phyloP scores from a whole-genome alignment of 2,888 invertebrate genomes.

The Aleiodes testaceus region DNA sequence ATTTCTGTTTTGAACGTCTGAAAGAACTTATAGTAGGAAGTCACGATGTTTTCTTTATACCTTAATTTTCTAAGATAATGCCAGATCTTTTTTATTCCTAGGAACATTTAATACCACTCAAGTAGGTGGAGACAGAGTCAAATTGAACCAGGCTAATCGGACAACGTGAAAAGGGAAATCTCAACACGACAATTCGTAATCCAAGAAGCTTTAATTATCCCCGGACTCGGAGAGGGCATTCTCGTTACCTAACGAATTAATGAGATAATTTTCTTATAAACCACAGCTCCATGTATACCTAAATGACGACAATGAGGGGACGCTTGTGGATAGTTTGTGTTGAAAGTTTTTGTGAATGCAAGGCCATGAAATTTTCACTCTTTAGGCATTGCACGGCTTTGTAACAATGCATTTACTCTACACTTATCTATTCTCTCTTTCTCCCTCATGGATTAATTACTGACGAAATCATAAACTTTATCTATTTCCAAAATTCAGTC shows the following conservation, averaged over 20 bases:
- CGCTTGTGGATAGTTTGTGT: constrained; percentile 40
- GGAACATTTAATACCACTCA: neutral
- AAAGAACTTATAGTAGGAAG: constrained; percentile 30
- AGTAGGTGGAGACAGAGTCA: constrained; percentile 8
- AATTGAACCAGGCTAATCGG: constrained; percentile 28
- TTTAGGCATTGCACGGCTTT: constrained; percentile 25
- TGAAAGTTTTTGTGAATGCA: constrained; percentile 47
- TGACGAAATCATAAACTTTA: neutral
- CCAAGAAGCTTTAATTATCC: constrained; percentile 16
- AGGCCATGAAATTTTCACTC: constrained; percentile 52
- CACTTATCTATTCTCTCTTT: neutral
- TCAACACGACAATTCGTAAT: constrained; percentile 9
- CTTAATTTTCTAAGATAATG: neutral
- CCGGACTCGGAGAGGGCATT: constrained; percentile 32
- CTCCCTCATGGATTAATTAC: constrained; percentile 26
- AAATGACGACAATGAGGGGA: constrained; percentile 33
- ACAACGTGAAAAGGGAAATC: constrained; percentile 9
- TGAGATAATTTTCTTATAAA: constrained; percentile 58
- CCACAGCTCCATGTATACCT: constrained; percentile 43
- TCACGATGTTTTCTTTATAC: constrained; percentile 25
- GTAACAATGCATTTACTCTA: constrained; percentile 30
- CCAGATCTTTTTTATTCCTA: neutral
- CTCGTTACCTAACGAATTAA: constrained; percentile 54
- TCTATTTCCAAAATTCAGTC: too few species aligned
- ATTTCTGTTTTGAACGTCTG: constrained; percentile 3